Evolutionary conservation across 2,888 invertebrate species (phyloP).

Genomic region (Morpho achilles): DNA sequence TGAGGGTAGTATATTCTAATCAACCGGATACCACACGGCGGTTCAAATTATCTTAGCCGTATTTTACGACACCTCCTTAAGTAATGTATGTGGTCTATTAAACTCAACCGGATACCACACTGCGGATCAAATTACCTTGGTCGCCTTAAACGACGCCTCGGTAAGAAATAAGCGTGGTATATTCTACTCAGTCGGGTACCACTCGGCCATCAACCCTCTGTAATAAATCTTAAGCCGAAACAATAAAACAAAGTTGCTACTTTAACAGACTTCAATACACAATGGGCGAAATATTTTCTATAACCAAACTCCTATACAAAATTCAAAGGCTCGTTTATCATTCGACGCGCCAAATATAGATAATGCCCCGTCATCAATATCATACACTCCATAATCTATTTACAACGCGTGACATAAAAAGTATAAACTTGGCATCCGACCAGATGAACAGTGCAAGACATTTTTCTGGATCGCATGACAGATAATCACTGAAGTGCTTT

Average conservation of each 20-base stretch:
- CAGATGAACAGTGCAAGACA: slow-evolving; percentile 19
- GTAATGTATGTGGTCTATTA: no score
- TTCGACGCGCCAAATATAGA: slow-evolving; percentile 21
- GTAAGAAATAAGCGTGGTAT: no score
- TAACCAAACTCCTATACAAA: not conserved
- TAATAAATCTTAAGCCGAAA: no score
- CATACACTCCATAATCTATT: slow-evolving; percentile 26
- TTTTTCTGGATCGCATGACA: slow-evolving; percentile 22
- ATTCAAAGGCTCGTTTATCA: slow-evolving; percentile 16
- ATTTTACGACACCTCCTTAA: no score
- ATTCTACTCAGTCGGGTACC: no score
- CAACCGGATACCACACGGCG: no score
- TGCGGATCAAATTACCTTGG: no score
- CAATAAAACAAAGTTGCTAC: not conserved
- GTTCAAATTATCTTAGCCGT: no score
- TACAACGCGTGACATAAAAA: slow-evolving; percentile 29
- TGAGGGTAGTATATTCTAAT: no score
- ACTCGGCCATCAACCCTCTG: no score
- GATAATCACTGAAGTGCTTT: slow-evolving; percentile 24
- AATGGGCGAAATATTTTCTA: slow-evolving; percentile 5
- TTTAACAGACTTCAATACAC: slow-evolving; percentile 6
- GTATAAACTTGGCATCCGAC: slow-evolving; percentile 18
- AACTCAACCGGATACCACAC: no score
- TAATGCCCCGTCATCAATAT: slow-evolving; percentile 27
- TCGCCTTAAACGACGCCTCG: no score